These are phyloP conservation scores for Antigone vipio DNA, from an alignment of 2,113 vertebrate species.

Conservation along the genomic window DNA sequence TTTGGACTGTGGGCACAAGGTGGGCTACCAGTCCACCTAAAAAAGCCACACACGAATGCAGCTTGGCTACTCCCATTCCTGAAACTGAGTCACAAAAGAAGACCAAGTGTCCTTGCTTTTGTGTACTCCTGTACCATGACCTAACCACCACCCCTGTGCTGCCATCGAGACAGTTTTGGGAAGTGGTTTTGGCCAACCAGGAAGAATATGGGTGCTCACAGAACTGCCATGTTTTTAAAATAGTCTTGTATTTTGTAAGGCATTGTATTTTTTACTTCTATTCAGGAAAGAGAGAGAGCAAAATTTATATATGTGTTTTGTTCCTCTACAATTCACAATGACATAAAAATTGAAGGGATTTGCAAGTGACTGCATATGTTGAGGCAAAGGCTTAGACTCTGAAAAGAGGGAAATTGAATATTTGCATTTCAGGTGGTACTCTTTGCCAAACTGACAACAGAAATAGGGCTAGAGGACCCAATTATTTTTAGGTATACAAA, in stretches of 20 bases:
- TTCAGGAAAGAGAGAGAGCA: neutral
- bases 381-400: neutral
- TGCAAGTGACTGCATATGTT: neutral
- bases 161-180: neutral
- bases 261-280: neutral
- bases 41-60: neutral
- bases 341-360: neutral
- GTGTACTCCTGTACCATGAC: neutral
- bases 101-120: neutral
- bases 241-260: neutral
- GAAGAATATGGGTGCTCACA: neutral
- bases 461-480: neutral
- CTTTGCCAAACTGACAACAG: neutral
- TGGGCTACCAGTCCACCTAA: neutral
- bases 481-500: neutral
- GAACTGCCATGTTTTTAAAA: neutral
- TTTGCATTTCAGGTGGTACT: neutral
- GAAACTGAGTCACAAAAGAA: neutral
- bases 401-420: neutral
- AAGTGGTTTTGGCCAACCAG: neutral
- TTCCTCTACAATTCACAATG: neutral
- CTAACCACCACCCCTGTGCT: rapidly evolving
- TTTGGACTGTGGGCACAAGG: neutral
- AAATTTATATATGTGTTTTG: neutral
- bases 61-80: neutral